These are phyloP conservation scores for Anisognathus igniventris DNA, from an alignment of 2,797 vertebrate species.

Conservation along the genomic window DNA sequence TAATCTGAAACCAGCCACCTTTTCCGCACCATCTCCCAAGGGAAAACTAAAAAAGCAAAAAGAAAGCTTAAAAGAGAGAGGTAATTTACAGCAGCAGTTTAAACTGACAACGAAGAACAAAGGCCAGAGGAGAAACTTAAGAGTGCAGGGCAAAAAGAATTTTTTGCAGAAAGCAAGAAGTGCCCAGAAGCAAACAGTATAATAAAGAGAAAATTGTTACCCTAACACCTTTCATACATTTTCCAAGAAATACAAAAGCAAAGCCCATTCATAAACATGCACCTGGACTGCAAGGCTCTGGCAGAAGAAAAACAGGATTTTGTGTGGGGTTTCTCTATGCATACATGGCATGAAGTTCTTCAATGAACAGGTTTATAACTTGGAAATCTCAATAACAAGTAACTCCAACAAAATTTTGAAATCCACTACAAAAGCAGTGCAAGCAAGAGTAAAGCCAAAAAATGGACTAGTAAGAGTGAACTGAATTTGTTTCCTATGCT, in stretches of 20 bases:
- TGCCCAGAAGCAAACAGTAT: not conserved
- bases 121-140: not conserved
- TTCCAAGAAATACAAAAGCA: constrained; percentile 9
- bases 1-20: constrained; percentile 16
- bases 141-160: not conserved
- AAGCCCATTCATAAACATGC: not conserved
- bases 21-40: constrained; percentile 19
- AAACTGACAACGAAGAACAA: not conserved
- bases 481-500: not conserved
- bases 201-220: not conserved
- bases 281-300: not conserved
- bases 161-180: not conserved
- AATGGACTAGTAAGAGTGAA: not conserved
- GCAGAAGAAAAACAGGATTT: not conserved
- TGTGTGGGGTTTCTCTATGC: not conserved
- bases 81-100: not conserved
- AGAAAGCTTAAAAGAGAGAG: not conserved
- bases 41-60: constrained; percentile 15
- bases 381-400: not conserved
- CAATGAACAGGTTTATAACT: not conserved
- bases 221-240: not conserved
- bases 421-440: not conserved
- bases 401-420: not conserved
- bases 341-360: not conserved
- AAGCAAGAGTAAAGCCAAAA: not conserved